A percentile compares a stretch with the other conserved stretches of the same genome.
Conservation (phyloP, 1,140 invertebrate species). For the Anoplophora glabripennis region DNA sequence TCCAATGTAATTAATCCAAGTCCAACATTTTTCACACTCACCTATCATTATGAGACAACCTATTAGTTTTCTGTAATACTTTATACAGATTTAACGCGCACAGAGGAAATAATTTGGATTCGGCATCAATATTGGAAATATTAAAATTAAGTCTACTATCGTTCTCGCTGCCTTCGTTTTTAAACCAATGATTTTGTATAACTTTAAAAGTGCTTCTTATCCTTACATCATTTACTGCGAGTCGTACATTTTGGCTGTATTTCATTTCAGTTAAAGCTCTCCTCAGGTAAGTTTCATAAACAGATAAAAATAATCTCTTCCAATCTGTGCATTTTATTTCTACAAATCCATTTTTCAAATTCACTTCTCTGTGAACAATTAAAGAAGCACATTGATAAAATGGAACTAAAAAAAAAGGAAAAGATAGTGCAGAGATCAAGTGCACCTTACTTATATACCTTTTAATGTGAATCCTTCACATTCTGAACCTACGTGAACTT, state of each 20-base stretch:
- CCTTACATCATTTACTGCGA: constrained; percentile 51
- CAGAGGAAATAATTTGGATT: constrained; percentile 64
- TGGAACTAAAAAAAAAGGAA: constrained; percentile 38
- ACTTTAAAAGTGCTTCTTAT: constrained; percentile 39
- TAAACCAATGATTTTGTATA: constrained; percentile 25
- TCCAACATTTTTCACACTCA: too few species aligned
- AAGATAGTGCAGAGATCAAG: constrained; percentile 36
- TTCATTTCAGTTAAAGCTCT: constrained; percentile 46
- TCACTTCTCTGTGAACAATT: constrained; percentile 52
- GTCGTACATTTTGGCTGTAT: constrained; percentile 46
- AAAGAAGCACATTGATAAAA: constrained; percentile 55
- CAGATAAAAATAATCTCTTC: constrained; percentile 51
- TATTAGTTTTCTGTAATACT: constrained; percentile 61
- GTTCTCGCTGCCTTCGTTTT: constrained; percentile 29
- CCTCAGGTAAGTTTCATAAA: constrained; percentile 53
- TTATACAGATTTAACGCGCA: constrained; percentile 74
- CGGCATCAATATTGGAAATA: constrained; percentile 52
- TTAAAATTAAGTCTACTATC: constrained; percentile 38
- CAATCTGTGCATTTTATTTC: constrained; percentile 57
- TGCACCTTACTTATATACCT: constrained; percentile 39
- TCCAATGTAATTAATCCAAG: too few species aligned
- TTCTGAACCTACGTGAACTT: background rate
- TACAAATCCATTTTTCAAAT: constrained; percentile 52
- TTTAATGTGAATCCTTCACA: constrained; percentile 8
- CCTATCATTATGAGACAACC: constrained; percentile 67